Base-by-base conservation (phyloP, 2,888 invertebrate genomes). In the Julus scanicus region DNA sequence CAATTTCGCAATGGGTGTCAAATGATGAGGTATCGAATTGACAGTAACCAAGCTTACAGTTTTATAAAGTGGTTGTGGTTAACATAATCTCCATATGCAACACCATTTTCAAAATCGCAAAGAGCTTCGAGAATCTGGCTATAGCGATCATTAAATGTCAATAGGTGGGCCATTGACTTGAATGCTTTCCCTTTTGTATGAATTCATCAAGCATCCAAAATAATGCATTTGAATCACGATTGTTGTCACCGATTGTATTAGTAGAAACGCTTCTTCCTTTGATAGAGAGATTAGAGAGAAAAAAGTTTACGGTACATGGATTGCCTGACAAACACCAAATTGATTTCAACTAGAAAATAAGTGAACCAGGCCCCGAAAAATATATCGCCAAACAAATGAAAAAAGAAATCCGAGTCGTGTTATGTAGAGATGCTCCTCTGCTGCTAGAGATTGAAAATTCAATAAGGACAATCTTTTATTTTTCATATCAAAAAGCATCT, bases 301-400 rank as follows among this genome's bases (percentile, higher is more conserved):
- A 44, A 53, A 71, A 71, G 71, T 71, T 71, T 84, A 84, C 20
- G 84, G 84, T 84, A 84, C 84, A 84, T 20, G 48, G n/a, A 84
- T 84, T 84, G 84, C 84, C 84, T 84, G 84, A 84, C 84, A 84
- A 84, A 84, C 84, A 84, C 84, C 40, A 84, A 84, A 84, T 84
- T 84, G 84, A 84, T 84, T 84, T 84, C 84, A 40, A 84, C 84
- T 44, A 84, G 84, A 84, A 84, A 84, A 48, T 40, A 84, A 84
- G 84, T 84, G 84, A 84, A 84, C 84, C 84, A 40, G 48, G 17
- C 84, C 48, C 20, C 29, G 71, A 71, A 84, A 84, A 84, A 84
- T 44, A 84, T 84, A n/a, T 84, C 84, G 84, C 13, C 40, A 84
- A 40, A 48, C 84, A 84, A 84, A 71, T 71, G 71, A 71, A 48